These are phyloP conservation scores for Colletes collaris DNA, from an alignment of 2,888 invertebrate species.

Conservation along the genomic window DNA sequence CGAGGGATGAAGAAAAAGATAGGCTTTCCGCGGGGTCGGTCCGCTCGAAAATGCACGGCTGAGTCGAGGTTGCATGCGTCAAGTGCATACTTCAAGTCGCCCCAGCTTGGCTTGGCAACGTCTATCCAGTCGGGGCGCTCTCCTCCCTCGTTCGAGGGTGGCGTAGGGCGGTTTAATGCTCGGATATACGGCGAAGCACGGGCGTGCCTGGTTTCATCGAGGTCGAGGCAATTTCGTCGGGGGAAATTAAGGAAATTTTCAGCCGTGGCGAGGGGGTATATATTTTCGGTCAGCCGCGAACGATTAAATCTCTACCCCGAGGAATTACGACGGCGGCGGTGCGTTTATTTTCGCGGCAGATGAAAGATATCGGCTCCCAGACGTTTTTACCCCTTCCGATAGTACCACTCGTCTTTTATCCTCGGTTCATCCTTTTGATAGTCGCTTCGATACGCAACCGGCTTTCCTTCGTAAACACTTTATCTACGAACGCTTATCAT, in stretches of 20 bases:
- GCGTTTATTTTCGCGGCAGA: conserved; percentile 25
- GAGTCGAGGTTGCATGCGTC: conserved; percentile 75
- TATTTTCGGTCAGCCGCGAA: conserved; percentile 54
- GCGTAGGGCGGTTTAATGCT: conserved; percentile 55
- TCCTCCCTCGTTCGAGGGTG: conserved; percentile 42
- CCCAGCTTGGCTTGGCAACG: conserved; percentile 53
- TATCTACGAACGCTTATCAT: no score
- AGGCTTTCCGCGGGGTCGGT: conserved; percentile 21
- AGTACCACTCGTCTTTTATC: no score
- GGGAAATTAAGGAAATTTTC: conserved; percentile 69
- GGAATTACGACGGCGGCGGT: conserved; percentile 26
- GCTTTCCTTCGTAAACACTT: no score
- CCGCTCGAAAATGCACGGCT: conserved; percentile 44
- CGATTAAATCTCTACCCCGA: conserved; percentile 50
- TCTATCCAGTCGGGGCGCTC: conserved; percentile 49
- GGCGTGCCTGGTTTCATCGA: conserved; percentile 51
- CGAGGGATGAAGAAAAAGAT: conserved; percentile 37
- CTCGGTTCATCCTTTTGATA: no score
- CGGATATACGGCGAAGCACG: conserved; percentile 52
- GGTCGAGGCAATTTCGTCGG: conserved; percentile 65
- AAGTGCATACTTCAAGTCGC: conserved; percentile 79
- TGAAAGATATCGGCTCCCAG: conserved; percentile 17
- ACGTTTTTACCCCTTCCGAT: not conserved
- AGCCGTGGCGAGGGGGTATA: conserved; percentile 50
- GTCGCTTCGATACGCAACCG: no score